These are phyloP conservation scores for Mareca strepera DNA, from an alignment of 2,797 vertebrate species.

Conservation along the genomic window DNA sequence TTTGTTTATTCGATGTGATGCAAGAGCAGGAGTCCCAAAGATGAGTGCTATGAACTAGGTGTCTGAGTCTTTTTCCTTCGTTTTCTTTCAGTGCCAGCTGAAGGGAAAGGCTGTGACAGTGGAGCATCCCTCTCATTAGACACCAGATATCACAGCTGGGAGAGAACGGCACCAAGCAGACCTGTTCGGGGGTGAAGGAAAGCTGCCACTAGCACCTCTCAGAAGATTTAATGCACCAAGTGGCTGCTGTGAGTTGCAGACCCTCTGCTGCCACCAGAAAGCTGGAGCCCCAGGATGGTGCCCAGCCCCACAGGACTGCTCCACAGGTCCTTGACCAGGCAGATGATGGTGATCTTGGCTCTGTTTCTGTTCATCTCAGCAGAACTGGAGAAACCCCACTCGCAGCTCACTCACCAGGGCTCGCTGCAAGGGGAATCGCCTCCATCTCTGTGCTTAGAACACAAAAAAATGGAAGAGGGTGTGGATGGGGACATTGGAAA, in stretches of 20 bases:
- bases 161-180: background rate
- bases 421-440: too few species aligned
- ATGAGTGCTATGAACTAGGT: background rate
- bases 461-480: background rate
- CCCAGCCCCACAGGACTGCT: background rate
- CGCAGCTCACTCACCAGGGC: background rate
- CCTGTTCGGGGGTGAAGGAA: background rate
- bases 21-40: background rate
- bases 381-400: background rate
- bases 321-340: background rate
- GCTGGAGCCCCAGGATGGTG: rapidly evolving
- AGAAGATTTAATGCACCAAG: background rate
- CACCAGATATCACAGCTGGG: background rate
- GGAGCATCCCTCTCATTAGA: background rate
- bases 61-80: background rate
- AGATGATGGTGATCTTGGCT: background rate
- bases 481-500: background rate
- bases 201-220: background rate
- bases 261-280: background rate
- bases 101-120: background rate
- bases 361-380: background rate
- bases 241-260: background rate
- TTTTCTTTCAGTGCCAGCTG: rapidly evolving
- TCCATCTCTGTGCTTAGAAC: background rate
- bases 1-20: background rate